These are phyloP conservation scores for Leptatherina wallacei DNA, from an alignment of 2,797 vertebrate genomes.

Conservation along the genomic window DNA sequence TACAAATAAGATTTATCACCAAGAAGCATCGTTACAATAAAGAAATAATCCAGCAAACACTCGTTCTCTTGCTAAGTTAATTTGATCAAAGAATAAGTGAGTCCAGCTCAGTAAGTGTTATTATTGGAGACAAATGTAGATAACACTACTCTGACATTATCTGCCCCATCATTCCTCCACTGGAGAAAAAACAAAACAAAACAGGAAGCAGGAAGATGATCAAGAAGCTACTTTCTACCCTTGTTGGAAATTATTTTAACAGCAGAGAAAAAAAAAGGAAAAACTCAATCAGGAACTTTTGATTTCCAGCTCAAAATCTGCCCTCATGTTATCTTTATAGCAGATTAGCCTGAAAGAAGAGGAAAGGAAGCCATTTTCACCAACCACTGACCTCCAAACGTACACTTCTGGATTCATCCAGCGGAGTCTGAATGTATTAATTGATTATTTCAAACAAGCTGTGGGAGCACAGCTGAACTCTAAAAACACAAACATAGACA, in stretches of 20 bases:
- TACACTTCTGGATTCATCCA: not conserved
- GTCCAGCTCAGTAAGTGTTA: not conserved
- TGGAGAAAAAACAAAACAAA: constrained; percentile 3
- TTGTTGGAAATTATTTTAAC: not conserved
- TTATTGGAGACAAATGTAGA: not conserved
- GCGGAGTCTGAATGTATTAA: not conserved
- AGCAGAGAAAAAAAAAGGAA: not conserved
- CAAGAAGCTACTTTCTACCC: constrained; percentile 34
- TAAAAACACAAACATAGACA: not conserved
- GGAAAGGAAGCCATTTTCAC: not conserved
- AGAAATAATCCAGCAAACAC: not conserved
- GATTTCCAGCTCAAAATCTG: not conserved
- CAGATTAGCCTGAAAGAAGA: not conserved
- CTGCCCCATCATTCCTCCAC: not conserved
- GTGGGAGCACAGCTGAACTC: not conserved
- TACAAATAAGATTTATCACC: too few relatives aligned
- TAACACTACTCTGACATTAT: not conserved
- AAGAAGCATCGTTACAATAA: too few relatives aligned
- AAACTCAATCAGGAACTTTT: not conserved
- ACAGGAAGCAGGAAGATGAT: constrained; percentile 17
- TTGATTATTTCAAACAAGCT: not conserved
- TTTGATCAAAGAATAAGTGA: not conserved
- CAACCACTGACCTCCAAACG: not conserved
- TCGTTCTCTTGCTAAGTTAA: not conserved
- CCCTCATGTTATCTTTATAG: not conserved